Evolutionary conservation across 2,888 invertebrate species (phyloP), one percentile per base, ranked within the genome.

Genomic region (Tanytarsus gracilentus): DNA sequence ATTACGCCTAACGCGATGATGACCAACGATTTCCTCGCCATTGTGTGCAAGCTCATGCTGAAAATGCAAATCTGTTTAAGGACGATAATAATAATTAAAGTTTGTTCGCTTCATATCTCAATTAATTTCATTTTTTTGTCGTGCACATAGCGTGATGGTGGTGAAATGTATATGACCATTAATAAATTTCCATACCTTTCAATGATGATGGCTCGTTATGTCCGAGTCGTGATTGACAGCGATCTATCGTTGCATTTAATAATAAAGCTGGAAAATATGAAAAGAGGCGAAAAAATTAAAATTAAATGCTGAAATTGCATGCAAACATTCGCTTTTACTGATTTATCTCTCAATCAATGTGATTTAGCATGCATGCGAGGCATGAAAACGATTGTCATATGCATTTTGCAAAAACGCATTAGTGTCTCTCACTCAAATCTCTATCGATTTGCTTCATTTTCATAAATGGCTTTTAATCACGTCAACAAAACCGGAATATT

Each of bases 41-140:
- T 26, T 11, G 26, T 26, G 27, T 16, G 50, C 29, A 25, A 26
- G 14, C 39, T 60, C 36, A 23, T 49, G 60, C 33, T 49, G 50
- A 60, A 60, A 60, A 60, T 60, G 60, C 48, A 60, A 50, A 36
- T 60, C 60, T 60, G 29, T 44, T 55, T 25, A 49, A 16, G 60
- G n/a, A n/a, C n/a, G n/a, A n/a, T n/a, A 36, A 40, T 49, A 48
- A 29, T 23, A 58, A 14, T 30, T 27, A 30, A 59, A 59, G 29
- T n/a, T n/a, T n/a, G 16, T 36, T 44, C 18, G 3, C 4, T 14
- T 9, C 8, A 18, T 21, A 44, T 16, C 8, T 44, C 14, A n/a
- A 44, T 33, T 33, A 11, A 11, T 29, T 7, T 29, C 5, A 33
- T 11, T 11, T 4, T 33, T 2, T 33, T 11, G 9, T 33, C 6